Percentiles rank a stretch among this genome's conserved stretches.
phyloP scores from a whole-genome alignment of 35 echinoderm and acorn worm genomes.

The Anneissia japonica region DNA sequence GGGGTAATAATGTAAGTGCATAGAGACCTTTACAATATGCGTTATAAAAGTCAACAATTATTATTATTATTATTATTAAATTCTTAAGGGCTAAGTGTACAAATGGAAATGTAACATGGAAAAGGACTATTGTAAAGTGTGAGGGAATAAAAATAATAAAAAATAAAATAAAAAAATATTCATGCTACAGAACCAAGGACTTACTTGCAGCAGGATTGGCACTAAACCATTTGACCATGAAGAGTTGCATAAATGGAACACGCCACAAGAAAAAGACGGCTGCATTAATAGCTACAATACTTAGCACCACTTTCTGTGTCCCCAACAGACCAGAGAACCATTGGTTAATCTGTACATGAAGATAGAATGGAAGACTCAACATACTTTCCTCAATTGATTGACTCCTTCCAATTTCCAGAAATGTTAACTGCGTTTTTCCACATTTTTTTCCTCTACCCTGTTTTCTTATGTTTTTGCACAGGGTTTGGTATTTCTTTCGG shows the following conservation, averaged over 20 bases:
- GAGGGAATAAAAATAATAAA: not conserved
- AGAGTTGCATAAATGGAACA: constrained; percentile 63
- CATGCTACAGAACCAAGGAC: not conserved
- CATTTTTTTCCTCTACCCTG: too few species aligned
- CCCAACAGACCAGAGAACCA: constrained; percentile 63
- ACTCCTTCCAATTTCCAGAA: too few species aligned
- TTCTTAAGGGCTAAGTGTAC: not conserved
- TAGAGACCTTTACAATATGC: too few species aligned
- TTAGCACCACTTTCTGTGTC: constrained; percentile 59
- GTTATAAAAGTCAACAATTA: not conserved
- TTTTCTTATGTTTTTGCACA: too few species aligned
- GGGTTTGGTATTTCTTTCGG: too few species aligned
- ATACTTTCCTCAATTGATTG: too few species aligned
- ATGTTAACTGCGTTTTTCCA: too few species aligned
- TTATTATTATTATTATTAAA: not conserved
- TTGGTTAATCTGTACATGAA: constrained; percentile 59
- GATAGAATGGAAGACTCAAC: too few species aligned
- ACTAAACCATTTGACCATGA: constrained; percentile 93
- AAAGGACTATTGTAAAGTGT: not conserved
- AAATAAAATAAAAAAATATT: not conserved
- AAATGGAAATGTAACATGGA: not conserved
- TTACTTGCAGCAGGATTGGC: constrained; percentile 87
- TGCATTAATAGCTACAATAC: constrained; percentile 69
- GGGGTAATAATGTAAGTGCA: too few species aligned
- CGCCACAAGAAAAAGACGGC: constrained; percentile 82